phyloP scores from a whole-genome alignment of 2,888 invertebrate genomes.

The Bellardia pandia region DNA sequence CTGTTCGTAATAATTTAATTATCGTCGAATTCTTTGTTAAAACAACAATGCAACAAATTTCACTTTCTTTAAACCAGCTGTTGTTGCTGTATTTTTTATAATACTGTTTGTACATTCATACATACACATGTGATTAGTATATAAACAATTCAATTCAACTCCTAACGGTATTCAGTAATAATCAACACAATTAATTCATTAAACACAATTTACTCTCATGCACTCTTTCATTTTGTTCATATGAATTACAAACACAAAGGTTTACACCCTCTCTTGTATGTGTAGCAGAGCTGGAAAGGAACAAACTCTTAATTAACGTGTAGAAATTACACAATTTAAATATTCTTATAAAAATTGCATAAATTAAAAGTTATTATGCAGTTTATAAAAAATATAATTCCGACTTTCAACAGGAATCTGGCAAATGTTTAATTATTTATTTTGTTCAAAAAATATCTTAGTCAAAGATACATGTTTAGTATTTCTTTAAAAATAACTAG shows the following conservation, averaged over 20 bases:
- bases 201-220: conserved; percentile 41
- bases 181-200: conserved; percentile 63
- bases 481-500: no score
- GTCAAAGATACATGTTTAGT: no score
- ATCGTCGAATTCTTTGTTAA: conserved; percentile 62
- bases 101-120: background rate
- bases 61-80: conserved; percentile 61
- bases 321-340: background rate
- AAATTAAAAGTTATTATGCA: no score
- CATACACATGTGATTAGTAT: background rate
- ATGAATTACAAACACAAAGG: background rate
- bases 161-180: conserved; percentile 47
- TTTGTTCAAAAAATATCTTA: no score
- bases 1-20: conserved; percentile 59
- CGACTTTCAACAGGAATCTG: no score
- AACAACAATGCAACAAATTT: conserved; percentile 53
- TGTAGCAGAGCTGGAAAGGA: background rate
- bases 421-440: no score
- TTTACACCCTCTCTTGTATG: background rate
- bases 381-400: no score
- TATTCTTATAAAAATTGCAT: background rate
- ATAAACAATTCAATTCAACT: conserved; percentile 39
- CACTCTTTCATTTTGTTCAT: background rate
- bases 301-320: background rate
- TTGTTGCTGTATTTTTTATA: conserved; percentile 1